These are phyloP conservation scores for Perca fluviatilis DNA, from an alignment of 2,113 vertebrate genomes.

Conservation along the genomic window DNA sequence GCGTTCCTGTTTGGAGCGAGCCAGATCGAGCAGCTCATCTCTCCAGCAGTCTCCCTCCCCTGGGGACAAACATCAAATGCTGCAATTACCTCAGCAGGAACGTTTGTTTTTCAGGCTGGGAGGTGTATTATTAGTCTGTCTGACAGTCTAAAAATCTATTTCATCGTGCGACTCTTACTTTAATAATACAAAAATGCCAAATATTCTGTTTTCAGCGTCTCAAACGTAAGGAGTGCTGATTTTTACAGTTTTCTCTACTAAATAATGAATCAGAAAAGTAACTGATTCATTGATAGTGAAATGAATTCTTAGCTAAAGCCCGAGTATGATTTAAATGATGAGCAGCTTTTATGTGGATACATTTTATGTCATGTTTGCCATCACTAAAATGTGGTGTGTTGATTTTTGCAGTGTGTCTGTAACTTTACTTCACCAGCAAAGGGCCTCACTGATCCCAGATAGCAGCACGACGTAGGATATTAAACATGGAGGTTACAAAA, in stretches of 20 bases:
- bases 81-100: slow-evolving; percentile 15
- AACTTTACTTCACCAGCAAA: not conserved
- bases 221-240: too few species aligned
- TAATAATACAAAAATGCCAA: too few species aligned
- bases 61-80: slow-evolving; percentile 58
- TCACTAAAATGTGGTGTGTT: not conserved
- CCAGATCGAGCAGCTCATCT: slow-evolving; percentile 88
- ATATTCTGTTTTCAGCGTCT: too few species aligned
- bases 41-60: slow-evolving; percentile 88
- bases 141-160: too few species aligned
- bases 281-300: too few species aligned
- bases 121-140: too few species aligned
- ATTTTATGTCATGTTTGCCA: not conserved
- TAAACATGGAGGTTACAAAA: not conserved
- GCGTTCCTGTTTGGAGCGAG: slow-evolving; percentile 89
- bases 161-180: too few species aligned
- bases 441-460: too few species aligned
- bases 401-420: not conserved
- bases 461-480: not conserved
- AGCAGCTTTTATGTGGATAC: not conserved
- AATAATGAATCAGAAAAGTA: too few species aligned
- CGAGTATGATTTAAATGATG: not conserved
- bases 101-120: not conserved
- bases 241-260: too few species aligned
- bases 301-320: not conserved